Evolutionary conservation across 2,888 invertebrate genomes (phyloP), one percentile per base, ranked within the genome.

Genomic region (Patella depressa): DNA sequence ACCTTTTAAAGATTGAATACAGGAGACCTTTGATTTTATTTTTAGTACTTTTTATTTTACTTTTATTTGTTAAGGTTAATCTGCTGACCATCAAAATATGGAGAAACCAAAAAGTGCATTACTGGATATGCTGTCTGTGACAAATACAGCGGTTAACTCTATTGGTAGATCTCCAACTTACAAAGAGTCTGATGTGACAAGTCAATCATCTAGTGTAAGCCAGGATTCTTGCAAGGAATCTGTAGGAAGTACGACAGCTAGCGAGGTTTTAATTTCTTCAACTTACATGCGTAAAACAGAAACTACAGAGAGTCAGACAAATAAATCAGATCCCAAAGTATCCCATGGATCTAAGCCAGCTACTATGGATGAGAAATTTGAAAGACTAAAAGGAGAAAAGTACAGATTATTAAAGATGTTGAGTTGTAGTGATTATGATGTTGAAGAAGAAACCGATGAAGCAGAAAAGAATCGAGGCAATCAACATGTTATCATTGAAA

Each of bases 111-210:
- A 24, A 71, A 81, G 76, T 71, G 83, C 85, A 75, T 82, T 88
- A 78, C 79, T 86, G 14, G 89, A 89, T 70, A 77, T 89, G 57
- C 76, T 89, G 54, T 85, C 85, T 14, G 85, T 87, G 3, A 88
- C 89, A 29, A 85, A 85, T 79, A 86, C 87, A 78, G 89, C 87
- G 65, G 87, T 88, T 9, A 86, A 84, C 82, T 85, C 85, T 24
- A 81, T 87, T 11, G 76, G 73, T 34, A 81, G 74, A 72, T 76
- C 70, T 24, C 70, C 74, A 70, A 80, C 82, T 57, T 77, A 80
- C 2, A 81, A 81, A 34, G 80, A 78, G 53, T 57, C 53, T 19
- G 78, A 75, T 72, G 69, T 73, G 45, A 78, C 75, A 53, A 76
- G 72, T 11, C 76, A 75, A 55, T 75, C 77, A 54, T 74, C 55